These are phyloP conservation scores for Sphaerodactylus townsendi DNA, from an alignment of 2,113 vertebrate species.

Conservation along the genomic window DNA sequence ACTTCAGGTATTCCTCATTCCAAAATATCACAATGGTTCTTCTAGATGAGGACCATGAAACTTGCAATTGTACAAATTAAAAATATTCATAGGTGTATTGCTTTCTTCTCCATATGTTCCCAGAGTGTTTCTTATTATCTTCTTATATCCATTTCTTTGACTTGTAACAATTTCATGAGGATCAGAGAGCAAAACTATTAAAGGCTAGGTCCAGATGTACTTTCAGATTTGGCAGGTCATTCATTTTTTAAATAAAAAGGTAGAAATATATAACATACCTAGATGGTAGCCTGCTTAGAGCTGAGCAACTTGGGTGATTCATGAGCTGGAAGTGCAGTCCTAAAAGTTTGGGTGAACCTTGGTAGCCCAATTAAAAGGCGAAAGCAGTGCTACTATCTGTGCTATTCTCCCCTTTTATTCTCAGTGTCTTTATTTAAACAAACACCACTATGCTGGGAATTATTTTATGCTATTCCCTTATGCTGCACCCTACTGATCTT, in stretches of 20 bases:
- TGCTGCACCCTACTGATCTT: background rate
- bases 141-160: background rate
- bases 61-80: background rate
- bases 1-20: background rate
- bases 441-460: background rate
- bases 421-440: background rate
- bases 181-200: background rate
- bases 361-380: background rate
- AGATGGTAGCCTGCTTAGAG: background rate
- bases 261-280: background rate
- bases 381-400: too few species aligned
- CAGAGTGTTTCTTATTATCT: background rate
- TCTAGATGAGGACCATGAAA: background rate
- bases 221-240: background rate
- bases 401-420: background rate
- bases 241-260: background rate
- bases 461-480: background rate
- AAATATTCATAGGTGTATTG: background rate
- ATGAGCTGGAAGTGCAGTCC: too few species aligned
- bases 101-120: background rate
- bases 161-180: background rate
- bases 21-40: background rate
- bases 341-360: too few species aligned
- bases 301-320: background rate
- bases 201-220: background rate